Evolutionary conservation across 2,888 invertebrate species (phyloP), one percentile per base, ranked within the genome.

Genomic region (Agriotes lineatus): DNA sequence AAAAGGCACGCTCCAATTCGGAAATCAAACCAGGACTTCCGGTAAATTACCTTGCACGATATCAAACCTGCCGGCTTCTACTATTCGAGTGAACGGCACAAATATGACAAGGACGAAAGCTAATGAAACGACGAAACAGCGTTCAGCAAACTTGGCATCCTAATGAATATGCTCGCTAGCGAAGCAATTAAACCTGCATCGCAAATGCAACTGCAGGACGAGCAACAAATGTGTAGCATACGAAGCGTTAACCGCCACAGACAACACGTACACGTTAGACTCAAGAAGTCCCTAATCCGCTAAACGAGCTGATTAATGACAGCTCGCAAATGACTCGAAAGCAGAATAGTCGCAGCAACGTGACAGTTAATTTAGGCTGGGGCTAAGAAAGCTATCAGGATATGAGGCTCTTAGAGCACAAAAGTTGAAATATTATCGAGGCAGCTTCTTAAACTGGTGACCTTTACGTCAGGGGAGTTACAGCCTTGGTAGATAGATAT

Each of bases 381-480:
- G 22, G 1, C 48, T 25, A 48, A 22, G 48, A 19, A 48, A 48
- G 48, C 48, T 48, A 48, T 48, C 48, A 48, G 25, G 48, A 48
- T 48, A 48, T 48, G 48, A 48, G 10, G 48, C 48, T 48, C 22
- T 48, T 48, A 20, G 12, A 48, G 25, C 12, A 48, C 48, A 48
- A 48, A 48, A 48, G 48, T 48, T 48, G 48, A 48, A 48, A 48
- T 48, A 48, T 48, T 48, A 20, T 6, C 22, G 10, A 48, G 25
- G 48, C 22, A 48, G 22, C n/a, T 48, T 12, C 22, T 48, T 48
- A 25, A 48, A 48, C n/a, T 48, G 10, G 33, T 52, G 52, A 35
- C 52, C 52, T 52, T 52, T 52, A 3, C 5, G 30, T 9, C 16
- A 52, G 9, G 12, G 16, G 9, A 33, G 33, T 9, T 9, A 19